Percentiles rank a stretch among this genome's conserved stretches.
These are phyloP conservation scores for Oreochromis grahami DNA, from an alignment of 2,797 vertebrate species.

Conservation along the genomic window DNA sequence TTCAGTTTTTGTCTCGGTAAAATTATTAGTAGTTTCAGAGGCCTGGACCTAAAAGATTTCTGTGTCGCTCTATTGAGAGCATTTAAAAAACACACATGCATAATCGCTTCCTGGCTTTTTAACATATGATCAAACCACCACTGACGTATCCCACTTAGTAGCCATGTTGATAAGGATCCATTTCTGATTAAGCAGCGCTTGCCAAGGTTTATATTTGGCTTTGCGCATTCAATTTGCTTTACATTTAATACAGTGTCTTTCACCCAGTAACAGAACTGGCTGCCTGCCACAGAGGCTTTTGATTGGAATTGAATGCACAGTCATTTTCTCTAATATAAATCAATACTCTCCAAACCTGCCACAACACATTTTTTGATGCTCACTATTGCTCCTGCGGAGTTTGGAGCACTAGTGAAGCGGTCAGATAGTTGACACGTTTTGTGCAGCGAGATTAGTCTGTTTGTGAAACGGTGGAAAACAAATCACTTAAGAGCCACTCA, in stretches of 20 bases:
- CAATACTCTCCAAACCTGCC: constrained; percentile 71
- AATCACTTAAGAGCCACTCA: constrained; percentile 64
- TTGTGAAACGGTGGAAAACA: constrained; percentile 51
- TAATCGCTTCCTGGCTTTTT: not conserved
- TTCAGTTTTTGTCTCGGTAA: fast-evolving
- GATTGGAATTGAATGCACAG: constrained; percentile 75
- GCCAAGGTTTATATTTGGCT: constrained; percentile 65
- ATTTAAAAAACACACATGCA: not conserved
- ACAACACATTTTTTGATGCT: constrained; percentile 57
- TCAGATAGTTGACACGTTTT: constrained; percentile 35
- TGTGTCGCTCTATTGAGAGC: not conserved
- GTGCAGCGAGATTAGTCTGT: constrained; percentile 30
- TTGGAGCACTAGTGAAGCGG: constrained; percentile 33
- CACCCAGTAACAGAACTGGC: constrained; percentile 69
- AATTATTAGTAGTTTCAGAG: not conserved
- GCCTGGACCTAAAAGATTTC: not conserved
- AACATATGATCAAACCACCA: constrained; percentile 11
- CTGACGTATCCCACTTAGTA: constrained; percentile 33
- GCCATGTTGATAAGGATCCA: constrained; percentile 53
- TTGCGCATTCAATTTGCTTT: constrained; percentile 66
- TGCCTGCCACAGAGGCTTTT: constrained; percentile 69
- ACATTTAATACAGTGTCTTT: constrained; percentile 65
- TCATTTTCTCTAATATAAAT: constrained; percentile 75
- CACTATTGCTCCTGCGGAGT: constrained; percentile 44
- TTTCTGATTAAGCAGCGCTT: constrained; percentile 50